These are phyloP conservation scores for Fundulus diaphanus DNA, from an alignment of 2,797 vertebrate genomes.

Conservation along the genomic window DNA sequence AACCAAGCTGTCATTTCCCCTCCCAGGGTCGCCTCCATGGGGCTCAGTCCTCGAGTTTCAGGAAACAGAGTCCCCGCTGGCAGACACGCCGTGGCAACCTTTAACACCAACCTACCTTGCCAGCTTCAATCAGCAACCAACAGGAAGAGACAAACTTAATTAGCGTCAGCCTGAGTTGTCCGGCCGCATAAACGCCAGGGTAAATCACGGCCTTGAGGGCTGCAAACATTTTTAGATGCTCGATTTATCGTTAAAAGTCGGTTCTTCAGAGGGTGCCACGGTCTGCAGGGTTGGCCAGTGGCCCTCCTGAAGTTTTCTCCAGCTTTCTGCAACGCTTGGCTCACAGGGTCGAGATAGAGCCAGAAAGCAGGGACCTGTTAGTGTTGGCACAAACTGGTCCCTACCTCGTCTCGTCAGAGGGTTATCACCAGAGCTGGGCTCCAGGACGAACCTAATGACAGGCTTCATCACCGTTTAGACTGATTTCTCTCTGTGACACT, in stretches of 20 bases:
- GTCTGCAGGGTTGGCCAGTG: conserved; percentile 58
- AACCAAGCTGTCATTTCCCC: conserved; percentile 78
- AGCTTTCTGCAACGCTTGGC: conserved; percentile 65
- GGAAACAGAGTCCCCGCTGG: conserved; percentile 73
- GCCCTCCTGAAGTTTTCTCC: conserved; percentile 33
- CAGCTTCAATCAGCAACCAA: conserved; percentile 64
- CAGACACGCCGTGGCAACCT: conserved; percentile 74
- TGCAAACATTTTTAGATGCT: conserved; percentile 41
- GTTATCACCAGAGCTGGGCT: conserved; percentile 67
- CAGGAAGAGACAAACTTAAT: conserved; percentile 68
- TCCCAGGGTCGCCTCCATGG: conserved; percentile 55
- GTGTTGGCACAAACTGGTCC: too few species aligned
- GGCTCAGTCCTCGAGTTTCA: conserved; percentile 74
- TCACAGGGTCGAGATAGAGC: conserved; percentile 70
- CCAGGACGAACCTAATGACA: conserved; percentile 53
- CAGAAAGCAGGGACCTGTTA: conserved; percentile 66
- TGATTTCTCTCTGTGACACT: conserved; percentile 54
- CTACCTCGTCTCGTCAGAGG: too few species aligned
- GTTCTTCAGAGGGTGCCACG: conserved; percentile 41
- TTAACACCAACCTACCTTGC: conserved; percentile 69
- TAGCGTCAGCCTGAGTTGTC: conserved; percentile 61
- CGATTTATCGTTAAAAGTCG: conserved; percentile 14
- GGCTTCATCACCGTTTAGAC: conserved; percentile 71
- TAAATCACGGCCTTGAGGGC: conserved; percentile 28
- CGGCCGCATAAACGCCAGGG: conserved; percentile 20